Evolutionary conservation across 2,113 vertebrate genomes (phyloP).

Genomic region (Okapia johnstoni): DNA sequence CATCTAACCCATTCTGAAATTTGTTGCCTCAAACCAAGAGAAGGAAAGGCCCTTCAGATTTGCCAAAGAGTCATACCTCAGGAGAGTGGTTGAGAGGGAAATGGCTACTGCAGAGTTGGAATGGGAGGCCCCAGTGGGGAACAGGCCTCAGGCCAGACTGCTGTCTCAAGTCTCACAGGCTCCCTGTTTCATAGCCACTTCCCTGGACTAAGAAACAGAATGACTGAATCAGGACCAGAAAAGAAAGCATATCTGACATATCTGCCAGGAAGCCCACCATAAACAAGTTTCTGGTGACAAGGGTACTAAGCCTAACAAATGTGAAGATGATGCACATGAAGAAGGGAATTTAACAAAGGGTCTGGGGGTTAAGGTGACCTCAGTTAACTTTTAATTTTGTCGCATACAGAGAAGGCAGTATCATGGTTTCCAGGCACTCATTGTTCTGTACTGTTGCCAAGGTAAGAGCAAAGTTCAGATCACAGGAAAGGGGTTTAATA

Average conservation of each 20-base stretch:
- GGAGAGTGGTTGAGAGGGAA: neutral
- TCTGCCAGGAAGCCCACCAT: neutral
- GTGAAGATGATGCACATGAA: neutral
- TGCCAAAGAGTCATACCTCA: neutral
- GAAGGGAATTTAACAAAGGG: neutral
- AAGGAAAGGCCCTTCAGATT: neutral
- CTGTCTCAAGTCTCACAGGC: neutral
- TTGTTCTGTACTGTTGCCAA: slow-evolving; percentile 17
- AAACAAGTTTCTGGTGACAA: neutral
- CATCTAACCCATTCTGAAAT: neutral
- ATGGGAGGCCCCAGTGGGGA: neutral
- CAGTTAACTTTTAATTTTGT: neutral
- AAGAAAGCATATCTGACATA: neutral
- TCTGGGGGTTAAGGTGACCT: neutral
- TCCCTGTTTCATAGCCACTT: neutral
- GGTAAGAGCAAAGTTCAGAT: slow-evolving; percentile 32
- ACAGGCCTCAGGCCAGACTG: neutral
- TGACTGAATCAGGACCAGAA: neutral
- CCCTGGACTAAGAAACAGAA: neutral
- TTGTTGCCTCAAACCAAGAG: neutral
- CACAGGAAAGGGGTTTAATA: neutral
- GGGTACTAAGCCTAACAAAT: neutral
- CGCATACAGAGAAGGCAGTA: neutral
- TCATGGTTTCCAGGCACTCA: slow-evolving; percentile 2
- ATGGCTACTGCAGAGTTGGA: neutral